These are phyloP conservation scores for Petrolisthes manimaculis DNA, from an alignment of 2,888 invertebrate species.

Conservation along the genomic window DNA sequence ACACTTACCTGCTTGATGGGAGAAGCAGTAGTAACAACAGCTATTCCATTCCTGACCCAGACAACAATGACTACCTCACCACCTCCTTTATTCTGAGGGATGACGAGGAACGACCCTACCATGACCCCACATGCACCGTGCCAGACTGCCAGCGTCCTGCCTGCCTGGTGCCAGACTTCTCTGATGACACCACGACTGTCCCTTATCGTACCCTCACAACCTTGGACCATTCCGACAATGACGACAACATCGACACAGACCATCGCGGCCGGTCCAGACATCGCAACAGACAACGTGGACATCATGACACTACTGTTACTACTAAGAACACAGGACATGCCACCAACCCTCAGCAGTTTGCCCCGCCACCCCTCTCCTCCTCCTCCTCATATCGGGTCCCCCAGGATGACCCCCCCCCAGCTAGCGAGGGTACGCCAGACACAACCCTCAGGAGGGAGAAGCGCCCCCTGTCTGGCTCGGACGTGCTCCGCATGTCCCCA, in stretches of 20 bases:
- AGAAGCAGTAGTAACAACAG: slow-evolving; percentile 32
- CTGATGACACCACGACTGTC: slow-evolving; percentile 48
- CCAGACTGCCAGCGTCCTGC: slow-evolving; percentile 47
- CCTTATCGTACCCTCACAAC: slow-evolving; percentile 48
- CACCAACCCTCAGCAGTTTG: slow-evolving; percentile 30
- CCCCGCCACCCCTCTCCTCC: slow-evolving; percentile 19
- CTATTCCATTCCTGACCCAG: slow-evolving; percentile 40
- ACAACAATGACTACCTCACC: slow-evolving; percentile 50
- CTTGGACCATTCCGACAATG: slow-evolving; percentile 50
- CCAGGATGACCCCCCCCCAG: slow-evolving; percentile 35
- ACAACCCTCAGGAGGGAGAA: slow-evolving; percentile 55
- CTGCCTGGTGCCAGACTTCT: slow-evolving; percentile 52
- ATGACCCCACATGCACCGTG: slow-evolving; percentile 56
- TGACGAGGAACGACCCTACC: slow-evolving; percentile 35
- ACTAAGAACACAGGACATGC: slow-evolving; percentile 38
- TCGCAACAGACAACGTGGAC: slow-evolving; percentile 18
- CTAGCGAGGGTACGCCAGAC: slow-evolving; percentile 47
- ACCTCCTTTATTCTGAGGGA: slow-evolving; percentile 48
- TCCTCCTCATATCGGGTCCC: slow-evolving; percentile 28
- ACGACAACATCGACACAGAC: slow-evolving; percentile 20
- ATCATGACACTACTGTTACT: too few species aligned
- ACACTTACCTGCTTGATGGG: slow-evolving; percentile 37
- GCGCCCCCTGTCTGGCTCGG: slow-evolving; percentile 62
- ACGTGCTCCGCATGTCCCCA: slow-evolving; percentile 67
- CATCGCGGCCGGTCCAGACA: slow-evolving; percentile 44